phyloP scores from a whole-genome alignment of 2,113 vertebrate genomes.

The Sceloporus tristichus region DNA sequence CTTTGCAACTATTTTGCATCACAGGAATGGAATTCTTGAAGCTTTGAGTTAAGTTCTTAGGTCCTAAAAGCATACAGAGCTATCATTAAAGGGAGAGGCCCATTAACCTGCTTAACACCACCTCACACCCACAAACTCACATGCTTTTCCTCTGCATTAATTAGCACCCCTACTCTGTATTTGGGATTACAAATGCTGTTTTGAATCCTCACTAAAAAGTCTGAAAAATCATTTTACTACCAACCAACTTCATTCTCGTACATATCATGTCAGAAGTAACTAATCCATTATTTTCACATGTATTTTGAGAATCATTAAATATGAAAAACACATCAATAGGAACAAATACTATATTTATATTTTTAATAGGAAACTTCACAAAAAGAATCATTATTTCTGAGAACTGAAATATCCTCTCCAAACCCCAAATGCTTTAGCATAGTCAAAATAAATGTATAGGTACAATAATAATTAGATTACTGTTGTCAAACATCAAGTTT shows the following conservation, averaged over 20 bases:
- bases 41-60: neutral
- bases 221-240: neutral
- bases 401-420: neutral
- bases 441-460: neutral
- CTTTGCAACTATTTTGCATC: constrained; percentile 55
- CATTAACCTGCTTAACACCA: constrained; percentile 26
- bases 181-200: neutral
- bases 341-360: neutral
- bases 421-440: neutral
- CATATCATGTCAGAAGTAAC: neutral
- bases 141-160: constrained; percentile 8
- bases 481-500: neutral
- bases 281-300: neutral
- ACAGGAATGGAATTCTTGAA: constrained; percentile 40
- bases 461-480: neutral
- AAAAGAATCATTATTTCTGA: neutral
- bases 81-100: constrained; percentile 46
- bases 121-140: neutral
- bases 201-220: neutral
- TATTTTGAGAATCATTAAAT: constrained; percentile 1
- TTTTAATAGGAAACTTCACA: neutral
- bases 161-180: neutral
- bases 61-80: constrained; percentile 28
- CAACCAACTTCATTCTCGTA: neutral
- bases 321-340: neutral